phyloP scores from a whole-genome alignment of 2,113 vertebrate genomes.

The Ctenomys sociabilis region DNA sequence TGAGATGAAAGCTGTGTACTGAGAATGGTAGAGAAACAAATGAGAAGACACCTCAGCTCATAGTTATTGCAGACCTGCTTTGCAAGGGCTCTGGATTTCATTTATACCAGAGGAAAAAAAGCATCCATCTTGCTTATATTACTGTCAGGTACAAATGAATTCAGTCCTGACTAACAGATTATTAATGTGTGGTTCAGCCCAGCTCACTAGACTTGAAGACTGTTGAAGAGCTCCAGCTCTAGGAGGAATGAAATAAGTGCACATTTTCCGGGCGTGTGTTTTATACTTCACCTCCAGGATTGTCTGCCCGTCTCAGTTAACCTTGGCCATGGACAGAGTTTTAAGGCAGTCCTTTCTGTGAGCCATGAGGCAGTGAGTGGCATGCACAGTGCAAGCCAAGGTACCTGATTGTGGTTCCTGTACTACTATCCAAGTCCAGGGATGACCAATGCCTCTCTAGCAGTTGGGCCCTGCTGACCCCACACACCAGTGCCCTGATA shows the following conservation, averaged over 20 bases:
- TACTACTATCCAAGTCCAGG: background rate
- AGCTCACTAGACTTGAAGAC: slow-evolving; percentile 19
- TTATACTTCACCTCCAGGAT: background rate
- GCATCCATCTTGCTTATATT: slow-evolving; percentile 59
- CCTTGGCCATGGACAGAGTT: background rate
- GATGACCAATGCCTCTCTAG: background rate
- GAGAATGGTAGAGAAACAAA: slow-evolving; percentile 3
- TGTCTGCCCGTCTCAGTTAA: background rate
- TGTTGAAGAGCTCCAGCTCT: slow-evolving; percentile 11
- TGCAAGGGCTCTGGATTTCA: slow-evolving; percentile 27
- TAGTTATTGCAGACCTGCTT: background rate
- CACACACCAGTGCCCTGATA: background rate
- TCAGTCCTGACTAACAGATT: slow-evolving; percentile 54
- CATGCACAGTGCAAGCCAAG: background rate
- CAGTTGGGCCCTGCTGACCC: background rate
- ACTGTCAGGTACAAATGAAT: slow-evolving; percentile 70
- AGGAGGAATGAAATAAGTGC: background rate
- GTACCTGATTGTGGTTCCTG: background rate
- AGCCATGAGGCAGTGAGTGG: background rate
- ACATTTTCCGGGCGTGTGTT: background rate
- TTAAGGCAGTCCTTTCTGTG: background rate
- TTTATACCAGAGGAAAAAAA: slow-evolving; percentile 58
- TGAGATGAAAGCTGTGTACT: background rate
- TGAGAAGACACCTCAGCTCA: background rate
- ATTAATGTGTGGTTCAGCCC: slow-evolving; percentile 38